A percentile compares a stretch with the other conserved stretches of the same genome.
Evolutionary conservation across 1,140 invertebrate genomes (phyloP).

Genomic region (Mycetomoellerius zeteki): DNA sequence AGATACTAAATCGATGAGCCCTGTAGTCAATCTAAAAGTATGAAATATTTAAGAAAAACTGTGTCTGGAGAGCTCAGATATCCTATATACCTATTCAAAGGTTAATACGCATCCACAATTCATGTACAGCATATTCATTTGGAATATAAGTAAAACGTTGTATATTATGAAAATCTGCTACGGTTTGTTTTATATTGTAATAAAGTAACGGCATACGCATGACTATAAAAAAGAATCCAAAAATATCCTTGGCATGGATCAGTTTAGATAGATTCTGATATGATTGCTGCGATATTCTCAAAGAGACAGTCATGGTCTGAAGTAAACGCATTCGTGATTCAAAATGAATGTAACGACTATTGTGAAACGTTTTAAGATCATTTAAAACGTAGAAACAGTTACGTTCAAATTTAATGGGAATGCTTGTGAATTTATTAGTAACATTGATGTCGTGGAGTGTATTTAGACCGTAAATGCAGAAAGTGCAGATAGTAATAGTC

Average conservation of each 20-base stretch:
- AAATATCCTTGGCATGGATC: constrained; percentile 64
- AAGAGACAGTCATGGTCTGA: constrained; percentile 63
- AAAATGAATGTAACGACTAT: background rate
- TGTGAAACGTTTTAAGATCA: too few species aligned
- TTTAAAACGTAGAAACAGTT: constrained; percentile 10
- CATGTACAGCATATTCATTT: constrained; percentile 79
- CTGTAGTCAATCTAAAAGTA: too few species aligned
- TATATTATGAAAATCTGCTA: constrained; percentile 61
- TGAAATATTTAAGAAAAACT: too few species aligned
- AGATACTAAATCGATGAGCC: too few species aligned
- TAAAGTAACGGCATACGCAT: too few species aligned
- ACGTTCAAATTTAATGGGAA: too few species aligned
- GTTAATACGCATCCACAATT: constrained; percentile 70
- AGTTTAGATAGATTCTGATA: constrained; percentile 71
- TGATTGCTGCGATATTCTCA: constrained; percentile 62
- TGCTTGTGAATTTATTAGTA: too few species aligned
- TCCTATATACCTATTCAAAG: too few species aligned
- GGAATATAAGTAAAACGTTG: constrained; percentile 66
- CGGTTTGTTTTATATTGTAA: too few species aligned
- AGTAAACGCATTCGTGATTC: constrained; percentile 67
- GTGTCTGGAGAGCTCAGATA: too few species aligned
- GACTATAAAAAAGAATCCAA: constrained; percentile 67
- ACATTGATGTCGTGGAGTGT: too few species aligned
- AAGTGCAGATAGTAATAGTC: background rate
- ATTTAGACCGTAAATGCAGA: background rate